Evolutionary conservation across 1,140 invertebrate genomes (phyloP), one percentile per base, ranked within the genome.

Genomic region (Archegozetes longisetosus): DNA sequence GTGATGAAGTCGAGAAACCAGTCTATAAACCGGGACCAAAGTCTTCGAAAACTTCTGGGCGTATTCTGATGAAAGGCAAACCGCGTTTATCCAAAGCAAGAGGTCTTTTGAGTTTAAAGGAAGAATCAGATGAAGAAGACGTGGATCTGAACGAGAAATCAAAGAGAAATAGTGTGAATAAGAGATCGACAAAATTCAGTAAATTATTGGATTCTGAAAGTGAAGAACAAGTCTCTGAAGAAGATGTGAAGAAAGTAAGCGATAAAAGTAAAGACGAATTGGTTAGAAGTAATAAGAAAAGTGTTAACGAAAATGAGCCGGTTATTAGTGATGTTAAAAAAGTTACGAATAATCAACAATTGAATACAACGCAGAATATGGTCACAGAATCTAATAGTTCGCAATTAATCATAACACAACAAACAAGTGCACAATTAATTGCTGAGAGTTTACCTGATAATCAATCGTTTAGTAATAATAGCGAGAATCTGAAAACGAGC

Each of bases 1-100:
- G 55, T 24, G 55, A 63, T 13, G 58, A 56, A 27, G n/a, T 61
- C 1, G 53, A 61, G 17, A 27, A 58, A 23, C 54, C 17, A 40
- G 60, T 40, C 20, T 17, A 40, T 32, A 27, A 27, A 22, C 17
- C n/a, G n/a, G n/a, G 17, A 13, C 17, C 27, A 4, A 46, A 20
- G 27, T 22, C 27, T 26, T 1, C 22, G 13, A 25, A 57, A 47
- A 20, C 53, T 25, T 17, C 17, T 20, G 40, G 60, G 27, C 56
- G 22, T 14, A 1, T 55, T 24, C 20, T 27, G 29, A 52, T 47
- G 49, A 24, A 27, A 20, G 23, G 51, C 6, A 62, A 55, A 49
- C 27, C 29, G 17, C n/a, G 46, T 6, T 51, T 55, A 17, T 58
- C 40, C 17, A 61, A 54, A 32, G 28, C 29, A 26, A 52, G 48